Percentiles rank a stretch among this genome's conserved stretches.
These are phyloP conservation scores for Thalassaphorura encarpata DNA, from an alignment of 1,140 invertebrate genomes.

Conservation along the genomic window DNA sequence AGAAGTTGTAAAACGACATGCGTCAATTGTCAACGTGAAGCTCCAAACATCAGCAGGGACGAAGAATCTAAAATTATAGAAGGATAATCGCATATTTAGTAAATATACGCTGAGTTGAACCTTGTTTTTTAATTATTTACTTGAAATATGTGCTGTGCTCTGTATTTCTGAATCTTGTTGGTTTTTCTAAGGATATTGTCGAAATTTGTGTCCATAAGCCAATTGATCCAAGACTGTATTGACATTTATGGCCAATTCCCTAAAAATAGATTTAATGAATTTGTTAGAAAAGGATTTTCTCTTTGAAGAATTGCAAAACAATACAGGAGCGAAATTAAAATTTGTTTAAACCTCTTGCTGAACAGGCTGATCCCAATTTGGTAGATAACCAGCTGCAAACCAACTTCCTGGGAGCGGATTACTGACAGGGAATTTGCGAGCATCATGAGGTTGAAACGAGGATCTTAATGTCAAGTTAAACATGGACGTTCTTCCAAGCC, in stretches of 20 bases:
- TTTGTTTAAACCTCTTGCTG: slow-evolving; percentile 45
- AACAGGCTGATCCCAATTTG: slow-evolving; percentile 48
- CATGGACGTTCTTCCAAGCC: slow-evolving; percentile 35
- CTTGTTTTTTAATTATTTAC: slow-evolving; percentile 33
- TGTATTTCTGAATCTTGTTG: slow-evolving; percentile 36
- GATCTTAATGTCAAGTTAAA: slow-evolving; percentile 40
- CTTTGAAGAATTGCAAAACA: background rate
- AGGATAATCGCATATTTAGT: background rate
- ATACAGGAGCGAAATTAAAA: background rate
- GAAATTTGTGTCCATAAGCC: slow-evolving; percentile 42
- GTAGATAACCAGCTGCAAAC: slow-evolving; percentile 64
- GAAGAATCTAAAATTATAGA: slow-evolving; percentile 40
- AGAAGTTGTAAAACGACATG: slow-evolving; percentile 38
- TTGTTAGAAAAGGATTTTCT: background rate
- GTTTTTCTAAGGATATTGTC: slow-evolving; percentile 39
- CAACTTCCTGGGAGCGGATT: slow-evolving; percentile 62
- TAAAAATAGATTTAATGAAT: slow-evolving; percentile 5
- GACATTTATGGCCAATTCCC: slow-evolving; percentile 42
- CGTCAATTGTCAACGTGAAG: slow-evolving; percentile 41
- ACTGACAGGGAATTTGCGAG: slow-evolving; percentile 44
- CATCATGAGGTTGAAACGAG: slow-evolving; percentile 43
- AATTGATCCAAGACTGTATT: slow-evolving; percentile 47
- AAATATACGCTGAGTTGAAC: background rate
- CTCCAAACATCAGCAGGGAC: slow-evolving; percentile 43
- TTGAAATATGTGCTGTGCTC: slow-evolving; percentile 42